Evolutionary conservation across 2,888 invertebrate genomes (phyloP).

Genomic region (Thera britannica): DNA sequence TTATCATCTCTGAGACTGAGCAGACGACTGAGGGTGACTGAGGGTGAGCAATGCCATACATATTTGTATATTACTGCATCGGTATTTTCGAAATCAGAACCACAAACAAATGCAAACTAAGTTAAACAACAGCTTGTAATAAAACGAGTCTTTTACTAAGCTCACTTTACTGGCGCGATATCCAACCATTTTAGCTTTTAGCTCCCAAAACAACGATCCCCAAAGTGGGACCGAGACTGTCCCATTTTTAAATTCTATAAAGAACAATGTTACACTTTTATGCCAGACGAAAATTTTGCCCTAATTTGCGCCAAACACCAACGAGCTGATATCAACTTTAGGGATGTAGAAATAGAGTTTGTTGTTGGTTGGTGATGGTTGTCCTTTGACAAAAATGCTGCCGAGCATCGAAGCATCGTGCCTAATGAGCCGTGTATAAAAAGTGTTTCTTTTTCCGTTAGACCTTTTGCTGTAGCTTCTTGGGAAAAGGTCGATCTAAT

Average conservation of each 20-base stretch:
- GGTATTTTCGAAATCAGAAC: neutral
- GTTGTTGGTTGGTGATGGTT: constrained; percentile 30
- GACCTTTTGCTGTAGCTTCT: constrained; percentile 43
- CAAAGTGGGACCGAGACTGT: constrained; percentile 42
- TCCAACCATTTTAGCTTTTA: constrained; percentile 40
- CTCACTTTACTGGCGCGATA: constrained; percentile 41
- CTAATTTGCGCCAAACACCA: constrained; percentile 44
- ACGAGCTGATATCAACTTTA: constrained; percentile 31
- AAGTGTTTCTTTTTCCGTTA: constrained; percentile 51
- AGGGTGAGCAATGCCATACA: no score
- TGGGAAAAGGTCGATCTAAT: constrained; percentile 56
- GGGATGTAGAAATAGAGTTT: constrained; percentile 23
- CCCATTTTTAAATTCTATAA: constrained; percentile 44
- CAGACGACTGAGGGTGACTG: no score
- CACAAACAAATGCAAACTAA: neutral
- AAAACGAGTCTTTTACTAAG: constrained; percentile 33
- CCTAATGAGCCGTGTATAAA: constrained; percentile 57
- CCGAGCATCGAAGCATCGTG: constrained; percentile 52
- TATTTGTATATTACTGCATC: neutral
- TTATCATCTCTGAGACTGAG: no score
- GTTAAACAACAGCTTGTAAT: constrained; percentile 24
- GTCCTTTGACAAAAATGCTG: constrained; percentile 58
- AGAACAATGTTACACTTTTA: constrained; percentile 55
- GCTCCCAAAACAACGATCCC: constrained; percentile 40
- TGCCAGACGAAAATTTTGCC: constrained; percentile 52